Conservation (phyloP, 2,888 invertebrate species). For the Eilema griseolum region DNA sequence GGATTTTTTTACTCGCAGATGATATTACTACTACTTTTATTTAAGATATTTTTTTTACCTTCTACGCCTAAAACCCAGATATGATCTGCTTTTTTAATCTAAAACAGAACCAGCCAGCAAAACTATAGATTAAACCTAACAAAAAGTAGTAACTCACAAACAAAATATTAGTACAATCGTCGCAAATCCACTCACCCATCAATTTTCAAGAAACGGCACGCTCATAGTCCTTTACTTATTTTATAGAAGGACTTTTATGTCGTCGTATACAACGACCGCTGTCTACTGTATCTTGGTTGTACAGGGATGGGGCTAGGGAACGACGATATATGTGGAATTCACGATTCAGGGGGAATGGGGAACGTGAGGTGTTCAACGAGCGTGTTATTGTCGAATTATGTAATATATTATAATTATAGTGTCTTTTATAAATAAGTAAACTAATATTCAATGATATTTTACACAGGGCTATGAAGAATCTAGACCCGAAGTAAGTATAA, state of each 20-base stretch:
- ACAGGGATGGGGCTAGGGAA: conserved; percentile 3
- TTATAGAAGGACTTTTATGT: conserved; percentile 23
- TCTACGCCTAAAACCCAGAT: no score
- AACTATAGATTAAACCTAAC: background rate
- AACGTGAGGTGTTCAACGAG: background rate
- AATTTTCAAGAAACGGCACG: conserved; percentile 23
- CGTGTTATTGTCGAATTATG: background rate
- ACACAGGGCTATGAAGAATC: background rate
- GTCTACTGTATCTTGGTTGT: conserved; percentile 20
- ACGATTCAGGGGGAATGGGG: conserved; percentile 7
- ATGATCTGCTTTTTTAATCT: no score
- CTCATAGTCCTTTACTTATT: conserved; percentile 14
- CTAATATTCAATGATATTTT: no score
- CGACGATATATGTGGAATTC: conserved; percentile 12
- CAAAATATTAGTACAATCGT: conserved; percentile 18
- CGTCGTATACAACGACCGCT: conserved; percentile 25
- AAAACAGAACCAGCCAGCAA: no score
- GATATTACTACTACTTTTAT: no score
- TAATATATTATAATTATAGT: background rate
- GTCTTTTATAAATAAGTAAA: no score
- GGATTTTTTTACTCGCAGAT: no score
- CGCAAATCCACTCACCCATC: conserved; percentile 24
- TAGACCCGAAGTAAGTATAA: no score
- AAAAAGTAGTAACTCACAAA: background rate
- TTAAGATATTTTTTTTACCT: no score